Percentiles rank a stretch among this genome's conserved stretches.
Evolutionary conservation across 2,797 vertebrate species (phyloP).

Genomic region (Phalanger gymnotis): DNA sequence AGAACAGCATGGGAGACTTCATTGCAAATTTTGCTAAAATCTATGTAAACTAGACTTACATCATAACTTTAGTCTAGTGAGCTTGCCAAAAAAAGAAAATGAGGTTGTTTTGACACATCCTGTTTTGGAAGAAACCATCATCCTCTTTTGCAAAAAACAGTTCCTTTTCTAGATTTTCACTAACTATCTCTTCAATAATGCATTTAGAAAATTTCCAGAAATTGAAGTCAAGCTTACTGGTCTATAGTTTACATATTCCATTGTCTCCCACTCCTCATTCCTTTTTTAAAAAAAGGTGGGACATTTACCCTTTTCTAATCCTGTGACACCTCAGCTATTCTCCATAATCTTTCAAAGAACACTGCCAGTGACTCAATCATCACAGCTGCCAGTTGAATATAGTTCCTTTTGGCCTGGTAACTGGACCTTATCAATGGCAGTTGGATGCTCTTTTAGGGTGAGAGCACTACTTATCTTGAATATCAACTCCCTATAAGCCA

Average conservation of each 20-base stretch:
- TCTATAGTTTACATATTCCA: background rate
- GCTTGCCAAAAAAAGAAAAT: background rate
- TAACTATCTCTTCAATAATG: background rate
- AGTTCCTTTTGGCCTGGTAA: background rate
- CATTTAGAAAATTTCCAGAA: background rate
- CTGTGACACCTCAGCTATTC: background rate
- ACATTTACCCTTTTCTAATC: background rate
- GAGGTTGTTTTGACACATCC: background rate
- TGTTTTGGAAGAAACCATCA: background rate
- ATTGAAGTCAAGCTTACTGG: background rate
- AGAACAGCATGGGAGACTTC: background rate
- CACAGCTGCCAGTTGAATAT: background rate
- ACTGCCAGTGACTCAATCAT: background rate
- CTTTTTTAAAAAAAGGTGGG: background rate
- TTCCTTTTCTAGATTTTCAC: background rate
- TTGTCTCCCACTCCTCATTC: background rate
- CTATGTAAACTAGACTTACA: background rate
- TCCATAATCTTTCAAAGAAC: background rate
- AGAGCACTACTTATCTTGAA: background rate
- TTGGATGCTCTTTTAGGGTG: background rate
- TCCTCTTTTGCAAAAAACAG: background rate
- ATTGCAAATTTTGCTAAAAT: background rate
- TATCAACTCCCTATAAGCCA: background rate
- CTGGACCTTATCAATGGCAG: background rate
- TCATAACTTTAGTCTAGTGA: background rate